Evolutionary conservation across 2,888 invertebrate species (phyloP).

Genomic region (Noctua fimbriata): DNA sequence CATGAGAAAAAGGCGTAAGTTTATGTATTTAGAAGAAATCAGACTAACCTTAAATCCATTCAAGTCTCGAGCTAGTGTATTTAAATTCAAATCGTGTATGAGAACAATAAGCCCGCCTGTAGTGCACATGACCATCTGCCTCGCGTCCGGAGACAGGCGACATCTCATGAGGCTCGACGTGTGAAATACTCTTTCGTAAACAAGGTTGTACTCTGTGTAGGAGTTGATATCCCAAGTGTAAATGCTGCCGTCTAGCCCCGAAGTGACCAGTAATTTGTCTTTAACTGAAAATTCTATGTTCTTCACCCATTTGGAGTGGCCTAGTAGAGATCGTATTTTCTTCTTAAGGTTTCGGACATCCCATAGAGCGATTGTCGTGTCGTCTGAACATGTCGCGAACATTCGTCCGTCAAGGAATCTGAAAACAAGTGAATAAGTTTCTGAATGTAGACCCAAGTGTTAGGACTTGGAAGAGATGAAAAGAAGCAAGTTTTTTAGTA

Average conservation of each 20-base stretch:
- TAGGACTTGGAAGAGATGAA: neutral
- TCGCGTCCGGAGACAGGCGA: constrained; percentile 95
- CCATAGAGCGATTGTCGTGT: constrained; percentile 97
- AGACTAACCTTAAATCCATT: constrained; percentile 94
- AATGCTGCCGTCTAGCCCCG: constrained; percentile 98
- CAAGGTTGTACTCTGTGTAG: constrained; percentile 94
- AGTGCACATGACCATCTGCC: constrained; percentile 97
- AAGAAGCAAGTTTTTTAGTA: neutral
- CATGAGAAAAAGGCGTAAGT: too few species aligned
- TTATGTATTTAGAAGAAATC: neutral
- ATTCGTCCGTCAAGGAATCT: constrained; percentile 96
- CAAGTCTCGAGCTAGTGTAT: constrained; percentile 94
- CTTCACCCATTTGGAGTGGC: constrained; percentile 98
- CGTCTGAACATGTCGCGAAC: constrained; percentile 98
- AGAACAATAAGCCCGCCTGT: constrained; percentile 97
- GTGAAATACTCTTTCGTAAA: constrained; percentile 95
- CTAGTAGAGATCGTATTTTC: constrained; percentile 94
- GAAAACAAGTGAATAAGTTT: constrained; percentile 40
- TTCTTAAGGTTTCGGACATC: constrained; percentile 96
- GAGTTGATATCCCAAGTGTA: constrained; percentile 98
- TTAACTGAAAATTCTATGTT: constrained; percentile 97
- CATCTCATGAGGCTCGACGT: constrained; percentile 97
- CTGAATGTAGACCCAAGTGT: neutral
- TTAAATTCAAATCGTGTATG: constrained; percentile 96
- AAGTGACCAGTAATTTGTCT: constrained; percentile 96